Evolutionary conservation across 2,113 vertebrate species (phyloP).

Genomic region (Indicator maculatus): DNA sequence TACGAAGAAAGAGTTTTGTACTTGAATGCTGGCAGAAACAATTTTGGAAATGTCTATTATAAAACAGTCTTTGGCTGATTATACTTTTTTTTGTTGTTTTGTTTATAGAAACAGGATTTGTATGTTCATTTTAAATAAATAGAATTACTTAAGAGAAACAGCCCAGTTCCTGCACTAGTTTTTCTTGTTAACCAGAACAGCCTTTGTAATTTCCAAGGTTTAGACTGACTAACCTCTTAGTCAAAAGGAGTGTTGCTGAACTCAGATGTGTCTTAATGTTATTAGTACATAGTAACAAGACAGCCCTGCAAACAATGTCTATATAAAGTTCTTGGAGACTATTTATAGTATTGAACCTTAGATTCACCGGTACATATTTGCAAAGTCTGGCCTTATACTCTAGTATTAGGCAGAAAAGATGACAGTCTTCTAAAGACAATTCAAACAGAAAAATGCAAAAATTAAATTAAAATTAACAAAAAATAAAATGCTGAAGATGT

Average conservation of each 20-base stretch:
- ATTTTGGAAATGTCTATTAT: background rate
- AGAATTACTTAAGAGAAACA: constrained; percentile 20
- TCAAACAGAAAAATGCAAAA: background rate
- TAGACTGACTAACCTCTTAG: background rate
- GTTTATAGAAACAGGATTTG: constrained; percentile 39
- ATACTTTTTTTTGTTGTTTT: background rate
- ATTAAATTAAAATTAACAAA: background rate
- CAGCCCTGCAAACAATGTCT: background rate
- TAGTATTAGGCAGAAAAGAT: background rate
- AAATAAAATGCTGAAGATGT: background rate
- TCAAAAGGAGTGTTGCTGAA: background rate
- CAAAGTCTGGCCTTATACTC: background rate
- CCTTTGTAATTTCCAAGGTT: background rate
- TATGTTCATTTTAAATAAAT: constrained; percentile 28
- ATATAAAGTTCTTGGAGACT: background rate
- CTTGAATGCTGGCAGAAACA: background rate
- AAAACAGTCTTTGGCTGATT: background rate
- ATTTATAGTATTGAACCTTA: background rate
- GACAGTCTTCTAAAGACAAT: background rate
- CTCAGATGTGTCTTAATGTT: background rate
- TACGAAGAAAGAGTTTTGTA: background rate
- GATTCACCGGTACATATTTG: background rate
- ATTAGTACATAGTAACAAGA: background rate
- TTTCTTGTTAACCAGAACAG: background rate
- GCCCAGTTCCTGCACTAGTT: background rate